Conservation (phyloP, 2,113 vertebrate species). For the Mustela nigripes region DNA sequence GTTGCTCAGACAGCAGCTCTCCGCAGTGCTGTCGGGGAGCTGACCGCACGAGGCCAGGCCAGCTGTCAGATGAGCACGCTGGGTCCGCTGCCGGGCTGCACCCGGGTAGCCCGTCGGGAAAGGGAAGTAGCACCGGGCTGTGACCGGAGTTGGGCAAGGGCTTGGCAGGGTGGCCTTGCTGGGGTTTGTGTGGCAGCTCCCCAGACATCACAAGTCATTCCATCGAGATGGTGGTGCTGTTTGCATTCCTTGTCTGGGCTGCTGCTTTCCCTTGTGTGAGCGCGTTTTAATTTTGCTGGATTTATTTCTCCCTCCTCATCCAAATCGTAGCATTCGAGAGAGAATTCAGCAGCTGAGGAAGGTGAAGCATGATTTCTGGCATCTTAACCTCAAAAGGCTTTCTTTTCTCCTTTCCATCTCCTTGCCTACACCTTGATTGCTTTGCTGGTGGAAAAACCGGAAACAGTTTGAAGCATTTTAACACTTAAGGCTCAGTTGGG, state of each 20-base stretch:
- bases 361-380: background rate
- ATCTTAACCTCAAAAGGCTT: background rate
- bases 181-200: background rate
- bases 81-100: background rate
- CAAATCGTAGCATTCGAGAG: background rate
- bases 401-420: background rate
- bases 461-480: background rate
- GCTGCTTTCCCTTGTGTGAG: background rate
- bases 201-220: background rate
- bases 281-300: background rate
- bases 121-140: background rate
- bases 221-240: background rate
- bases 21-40: no score
- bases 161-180: background rate
- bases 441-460: background rate
- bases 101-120: accelerated
- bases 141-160: background rate
- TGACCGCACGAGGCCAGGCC: background rate
- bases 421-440: background rate
- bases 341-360: background rate
- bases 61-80: background rate
- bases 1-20: background rate
- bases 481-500: background rate
- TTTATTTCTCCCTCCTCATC: background rate
- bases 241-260: background rate